phyloP scores from a whole-genome alignment of 1,140 invertebrate genomes.

The Listronotus bonariensis region DNA sequence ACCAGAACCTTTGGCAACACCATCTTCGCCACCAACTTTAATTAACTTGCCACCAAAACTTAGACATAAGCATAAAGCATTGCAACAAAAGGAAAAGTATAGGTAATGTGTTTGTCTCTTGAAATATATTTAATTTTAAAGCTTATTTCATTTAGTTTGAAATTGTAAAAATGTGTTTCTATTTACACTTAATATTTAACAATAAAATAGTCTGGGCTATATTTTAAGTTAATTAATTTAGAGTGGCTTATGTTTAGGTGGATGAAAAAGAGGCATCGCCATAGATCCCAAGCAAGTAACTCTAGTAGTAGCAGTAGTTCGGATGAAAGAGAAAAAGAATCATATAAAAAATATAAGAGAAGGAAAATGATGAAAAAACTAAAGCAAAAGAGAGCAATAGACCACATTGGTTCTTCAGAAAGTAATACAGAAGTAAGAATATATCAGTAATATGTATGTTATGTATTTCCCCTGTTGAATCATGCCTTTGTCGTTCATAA shows the following conservation, averaged over 20 bases:
- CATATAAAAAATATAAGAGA: constrained; percentile 34
- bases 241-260: constrained; percentile 1
- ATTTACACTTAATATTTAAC: neutral
- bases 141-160: no score
- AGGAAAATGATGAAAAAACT: constrained; percentile 36
- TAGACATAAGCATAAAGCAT: constrained; percentile 40
- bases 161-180: no score
- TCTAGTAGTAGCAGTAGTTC: constrained; percentile 30
- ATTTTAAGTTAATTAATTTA: no score
- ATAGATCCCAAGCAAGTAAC: constrained; percentile 29
- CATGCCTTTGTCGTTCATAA: no score
- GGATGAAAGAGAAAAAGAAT: constrained; percentile 23
- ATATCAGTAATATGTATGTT: no score
- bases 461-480: no score
- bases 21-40: neutral
- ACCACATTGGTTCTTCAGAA: constrained; percentile 1
- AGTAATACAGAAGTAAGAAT: constrained; percentile 14
- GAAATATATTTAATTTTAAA: no score
- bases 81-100: constrained; percentile 37
- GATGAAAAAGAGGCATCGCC: constrained; percentile 29
- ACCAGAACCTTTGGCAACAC: neutral
- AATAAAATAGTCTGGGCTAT: neutral
- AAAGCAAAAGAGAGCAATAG: constrained; percentile 9
- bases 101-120: neutral
- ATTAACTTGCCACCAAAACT: constrained; percentile 45